Percentiles rank a stretch among this genome's conserved stretches.
Conservation (phyloP, 1,140 invertebrate genomes). For the Meloidogyne floridensis region DNA sequence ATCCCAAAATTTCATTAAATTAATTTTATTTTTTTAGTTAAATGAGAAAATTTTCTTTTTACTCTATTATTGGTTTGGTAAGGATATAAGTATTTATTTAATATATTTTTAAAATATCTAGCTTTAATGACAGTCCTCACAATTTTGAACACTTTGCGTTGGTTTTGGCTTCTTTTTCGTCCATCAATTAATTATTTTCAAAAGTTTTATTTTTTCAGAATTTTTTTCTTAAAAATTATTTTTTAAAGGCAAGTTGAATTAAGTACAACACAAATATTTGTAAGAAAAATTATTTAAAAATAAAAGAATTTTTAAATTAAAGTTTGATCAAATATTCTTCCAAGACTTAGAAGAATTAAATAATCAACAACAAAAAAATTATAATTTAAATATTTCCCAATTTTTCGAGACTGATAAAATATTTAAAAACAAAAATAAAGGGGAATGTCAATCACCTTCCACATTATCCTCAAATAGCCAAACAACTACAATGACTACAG, state of each 20-base stretch:
- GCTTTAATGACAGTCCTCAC: constrained; percentile 8
- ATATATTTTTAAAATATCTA: background rate
- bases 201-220: background rate
- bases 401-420: background rate
- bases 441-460: background rate
- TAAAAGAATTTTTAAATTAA: too few relatives aligned
- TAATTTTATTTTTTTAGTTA: constrained; percentile 13
- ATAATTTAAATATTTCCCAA: background rate
- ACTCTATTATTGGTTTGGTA: constrained; percentile 28
- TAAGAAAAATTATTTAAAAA: background rate
- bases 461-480: background rate
- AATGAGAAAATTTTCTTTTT: constrained; percentile 29
- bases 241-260: constrained; percentile 2
- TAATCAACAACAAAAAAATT: background rate
- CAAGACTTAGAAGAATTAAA: background rate
- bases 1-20: background rate
- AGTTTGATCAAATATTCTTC: background rate
- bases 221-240: background rate
- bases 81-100: background rate
- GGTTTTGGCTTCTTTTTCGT: constrained; percentile 13
- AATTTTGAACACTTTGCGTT: constrained; percentile 4
- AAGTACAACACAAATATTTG: background rate
- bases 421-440: constrained; percentile 6
- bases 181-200: constrained; percentile 15
- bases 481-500: background rate